phyloP scores from a whole-genome alignment of 1,140 invertebrate species.

The Cylas formicarius region DNA sequence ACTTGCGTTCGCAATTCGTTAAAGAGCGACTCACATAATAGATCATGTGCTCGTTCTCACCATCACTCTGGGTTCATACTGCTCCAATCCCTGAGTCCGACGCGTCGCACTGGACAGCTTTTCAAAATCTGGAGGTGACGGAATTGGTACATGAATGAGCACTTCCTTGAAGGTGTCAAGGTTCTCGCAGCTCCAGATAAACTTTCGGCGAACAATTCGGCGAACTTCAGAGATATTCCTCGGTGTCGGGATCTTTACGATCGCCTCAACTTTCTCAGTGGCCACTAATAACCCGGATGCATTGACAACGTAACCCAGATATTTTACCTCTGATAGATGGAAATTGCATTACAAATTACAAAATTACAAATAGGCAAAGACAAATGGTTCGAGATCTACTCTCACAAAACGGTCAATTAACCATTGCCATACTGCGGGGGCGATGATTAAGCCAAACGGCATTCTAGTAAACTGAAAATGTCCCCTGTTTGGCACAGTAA shows the following conservation, averaged over 20 bases:
- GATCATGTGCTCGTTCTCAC: constrained; percentile 31
- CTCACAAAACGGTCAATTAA: constrained; percentile 31
- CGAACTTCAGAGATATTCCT: constrained; percentile 2
- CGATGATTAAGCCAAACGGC: constrained; percentile 43
- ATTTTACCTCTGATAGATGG: constrained; percentile 27
- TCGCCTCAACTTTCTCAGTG: constrained; percentile 37
- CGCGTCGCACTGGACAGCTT: constrained; percentile 24
- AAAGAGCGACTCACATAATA: constrained; percentile 41
- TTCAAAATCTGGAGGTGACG: constrained; percentile 36
- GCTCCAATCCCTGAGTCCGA: constrained; percentile 27
- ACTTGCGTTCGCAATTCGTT: constrained; percentile 39
- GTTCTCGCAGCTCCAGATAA: no score
- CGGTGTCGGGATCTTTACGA: constrained; percentile 17
- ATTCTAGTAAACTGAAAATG: constrained; percentile 42
- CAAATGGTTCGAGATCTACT: constrained; percentile 20
- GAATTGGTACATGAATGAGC: no score
- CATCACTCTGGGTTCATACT: constrained; percentile 25
- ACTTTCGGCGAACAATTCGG: no score
- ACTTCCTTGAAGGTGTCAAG: not conserved
- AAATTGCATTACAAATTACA: constrained; percentile 36
- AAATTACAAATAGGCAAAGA: constrained; percentile 35
- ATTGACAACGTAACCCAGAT: constrained; percentile 38
- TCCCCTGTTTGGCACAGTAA: constrained; percentile 39
- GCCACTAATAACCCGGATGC: constrained; percentile 34
- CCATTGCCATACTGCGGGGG: constrained; percentile 22